Percentiles rank a stretch among this genome's conserved stretches.
phyloP scores from a whole-genome alignment of 2,888 invertebrate genomes.

The Drosophila parthenogenetica region DNA sequence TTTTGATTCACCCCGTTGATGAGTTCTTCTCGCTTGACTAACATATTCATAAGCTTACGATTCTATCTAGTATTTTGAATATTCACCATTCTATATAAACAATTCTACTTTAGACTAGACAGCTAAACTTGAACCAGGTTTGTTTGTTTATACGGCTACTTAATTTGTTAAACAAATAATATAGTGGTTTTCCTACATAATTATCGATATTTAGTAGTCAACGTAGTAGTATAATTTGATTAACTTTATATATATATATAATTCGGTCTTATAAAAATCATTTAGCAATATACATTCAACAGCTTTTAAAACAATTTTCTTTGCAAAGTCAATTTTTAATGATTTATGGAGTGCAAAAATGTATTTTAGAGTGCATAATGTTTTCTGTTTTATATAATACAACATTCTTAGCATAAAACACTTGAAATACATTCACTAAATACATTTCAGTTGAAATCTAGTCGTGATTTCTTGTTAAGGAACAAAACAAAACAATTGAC shows the following conservation, averaged over 20 bases:
- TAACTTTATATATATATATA: too few relatives aligned
- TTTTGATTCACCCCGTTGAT: neutral
- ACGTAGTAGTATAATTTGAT: too few relatives aligned
- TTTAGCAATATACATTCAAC: too few relatives aligned
- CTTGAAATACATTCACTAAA: constrained; percentile 9
- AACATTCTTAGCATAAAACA: constrained; percentile 18
- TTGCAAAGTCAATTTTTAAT: neutral
- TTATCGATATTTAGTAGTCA: neutral
- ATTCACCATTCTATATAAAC: neutral
- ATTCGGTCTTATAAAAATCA: too few relatives aligned
- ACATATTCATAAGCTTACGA: neutral
- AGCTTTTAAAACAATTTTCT: neutral
- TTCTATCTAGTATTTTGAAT: constrained; percentile 2
- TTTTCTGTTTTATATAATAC: neutral
- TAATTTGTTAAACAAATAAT: too few relatives aligned
- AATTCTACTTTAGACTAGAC: neutral
- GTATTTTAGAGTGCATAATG: constrained; percentile 14
- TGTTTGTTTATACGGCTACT: neutral
- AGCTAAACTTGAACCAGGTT: neutral
- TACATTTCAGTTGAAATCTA: constrained; percentile 9
- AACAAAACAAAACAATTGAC: constrained; percentile 19
- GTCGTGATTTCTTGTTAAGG: constrained; percentile 20
- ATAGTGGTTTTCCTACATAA: neutral
- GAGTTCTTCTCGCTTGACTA: constrained; percentile 8
- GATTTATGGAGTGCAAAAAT: constrained; percentile 9